phyloP scores from a whole-genome alignment of 2,113 vertebrate species.

The Xiphophorus maculatus region DNA sequence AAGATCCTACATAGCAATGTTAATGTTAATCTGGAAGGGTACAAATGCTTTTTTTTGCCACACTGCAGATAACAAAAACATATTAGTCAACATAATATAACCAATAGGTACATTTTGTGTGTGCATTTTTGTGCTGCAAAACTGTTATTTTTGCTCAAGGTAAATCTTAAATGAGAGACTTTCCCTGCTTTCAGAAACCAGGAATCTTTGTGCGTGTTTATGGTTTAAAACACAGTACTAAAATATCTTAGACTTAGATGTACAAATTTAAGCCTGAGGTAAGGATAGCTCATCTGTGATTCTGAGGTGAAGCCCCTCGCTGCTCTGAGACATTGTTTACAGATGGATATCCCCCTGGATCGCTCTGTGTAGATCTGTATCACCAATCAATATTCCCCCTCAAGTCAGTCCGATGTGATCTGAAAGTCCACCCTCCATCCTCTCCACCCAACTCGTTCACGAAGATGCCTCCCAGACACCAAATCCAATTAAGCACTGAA shows the following conservation, averaged over 20 bases:
- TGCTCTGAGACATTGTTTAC: constrained; percentile 58
- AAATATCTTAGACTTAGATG: constrained; percentile 22
- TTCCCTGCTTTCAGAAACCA: neutral
- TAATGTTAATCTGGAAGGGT: too few relatives aligned
- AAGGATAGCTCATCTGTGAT: constrained; percentile 51
- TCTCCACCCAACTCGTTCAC: constrained; percentile 14
- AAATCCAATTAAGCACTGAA: constrained; percentile 70
- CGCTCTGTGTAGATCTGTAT: constrained; percentile 44
- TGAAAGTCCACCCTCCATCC: neutral
- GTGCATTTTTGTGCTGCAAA: neutral
- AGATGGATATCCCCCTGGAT: constrained; percentile 53
- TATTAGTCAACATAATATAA: too few relatives aligned
- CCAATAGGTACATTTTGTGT: too few relatives aligned
- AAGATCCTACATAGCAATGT: neutral
- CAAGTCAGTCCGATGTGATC: constrained; percentile 48
- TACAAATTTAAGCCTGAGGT: constrained; percentile 38
- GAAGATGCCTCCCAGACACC: constrained; percentile 51
- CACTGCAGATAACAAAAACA: too few relatives aligned
- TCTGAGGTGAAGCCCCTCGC: constrained; percentile 39
- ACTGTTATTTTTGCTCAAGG: neutral
- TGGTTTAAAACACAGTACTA: neutral
- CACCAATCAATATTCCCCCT: constrained; percentile 58
- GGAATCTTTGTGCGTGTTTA: neutral
- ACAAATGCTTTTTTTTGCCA: too few relatives aligned
- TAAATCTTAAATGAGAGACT: neutral